Conservation (phyloP, 2,113 vertebrate genomes). For the Triplophysa rosa region DNA sequence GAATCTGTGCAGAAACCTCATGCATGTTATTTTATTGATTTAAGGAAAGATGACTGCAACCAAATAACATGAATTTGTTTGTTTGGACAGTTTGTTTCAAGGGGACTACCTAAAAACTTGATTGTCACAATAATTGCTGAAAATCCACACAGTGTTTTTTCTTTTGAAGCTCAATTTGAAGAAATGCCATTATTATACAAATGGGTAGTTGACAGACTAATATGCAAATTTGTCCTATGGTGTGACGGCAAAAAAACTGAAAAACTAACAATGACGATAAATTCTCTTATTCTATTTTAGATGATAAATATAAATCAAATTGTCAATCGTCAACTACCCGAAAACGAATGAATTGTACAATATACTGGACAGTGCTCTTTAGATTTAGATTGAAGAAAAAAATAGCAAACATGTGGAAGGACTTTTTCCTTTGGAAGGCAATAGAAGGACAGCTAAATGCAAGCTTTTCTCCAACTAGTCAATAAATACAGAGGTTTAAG, state of each 20-base stretch:
- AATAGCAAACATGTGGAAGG: background rate
- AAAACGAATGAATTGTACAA: too few species aligned
- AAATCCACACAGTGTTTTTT: background rate
- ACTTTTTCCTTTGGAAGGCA: background rate
- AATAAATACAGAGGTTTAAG: conserved; percentile 6
- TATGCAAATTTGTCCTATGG: too few species aligned
- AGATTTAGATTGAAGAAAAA: background rate
- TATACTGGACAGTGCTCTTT: too few species aligned
- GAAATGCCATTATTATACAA: background rate
- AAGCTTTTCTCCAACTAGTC: background rate
- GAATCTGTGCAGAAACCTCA: background rate
- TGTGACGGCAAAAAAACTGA: too few species aligned
- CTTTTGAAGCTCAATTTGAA: background rate
- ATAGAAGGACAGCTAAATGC: background rate
- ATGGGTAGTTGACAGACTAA: too few species aligned
- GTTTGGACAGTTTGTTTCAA: background rate
- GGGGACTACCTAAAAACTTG: background rate
- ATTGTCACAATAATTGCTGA: background rate
- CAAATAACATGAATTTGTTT: background rate
- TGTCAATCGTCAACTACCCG: too few species aligned
- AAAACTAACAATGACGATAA: too few species aligned
- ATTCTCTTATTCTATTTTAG: background rate
- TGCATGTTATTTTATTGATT: background rate
- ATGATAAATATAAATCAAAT: too few species aligned
- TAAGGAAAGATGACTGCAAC: background rate